Base-by-base conservation (phyloP, 2,113 vertebrate species). In the Brachionichthys hirsutus region DNA sequence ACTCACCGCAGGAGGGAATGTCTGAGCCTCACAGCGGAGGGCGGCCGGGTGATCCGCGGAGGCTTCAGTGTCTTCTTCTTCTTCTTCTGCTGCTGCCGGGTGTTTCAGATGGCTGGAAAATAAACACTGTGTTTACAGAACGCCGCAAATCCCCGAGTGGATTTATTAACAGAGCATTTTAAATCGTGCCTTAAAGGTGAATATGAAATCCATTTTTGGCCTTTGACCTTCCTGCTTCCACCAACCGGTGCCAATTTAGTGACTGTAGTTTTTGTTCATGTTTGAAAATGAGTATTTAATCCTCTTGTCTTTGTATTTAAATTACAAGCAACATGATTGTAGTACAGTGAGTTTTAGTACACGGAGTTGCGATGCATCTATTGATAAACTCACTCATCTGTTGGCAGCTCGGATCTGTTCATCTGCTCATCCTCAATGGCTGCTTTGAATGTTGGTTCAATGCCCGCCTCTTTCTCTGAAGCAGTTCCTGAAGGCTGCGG, bases 311-410 rank as follows among this genome's bases (percentile, higher is more conserved):
- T 50, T 9, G 17, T 16, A 17, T 41, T 17, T 46, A 35, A 53
- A 36, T 24, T 3, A 13, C 13, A 6, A 9, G 35, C 48, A 22
- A 1, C 42, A 16, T 43, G 17, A 18, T 40, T 45, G 35, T 18
- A 14, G 10, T 36, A n/a, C 36, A 38, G 36, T 38, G 12, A 38
- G 36, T 10, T 38, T 10, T 8, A 30, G 24, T 30, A 30, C 24
- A 8, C 24, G 13, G 4, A 15, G 22, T 22, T 43, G 6, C 24
- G 5, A 20, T n/a, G n/a, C 15, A 6, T 19, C 15, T 14, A 59
- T 54, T 2, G 54, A 30, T 10, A 63, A 24, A 83, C 89, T 83
- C 51, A 88, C 87, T 81, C 54, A 4, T 74, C 53, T 12, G 43
- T 41, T 11, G 68, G 67, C 48, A 64, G 49, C 49, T 80, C 54